A percentile compares a stretch with the other conserved stretches of the same genome.
These are phyloP conservation scores for Gambusia yucatana DNA, from an alignment of 2,797 vertebrate genomes.

Conservation along the genomic window DNA sequence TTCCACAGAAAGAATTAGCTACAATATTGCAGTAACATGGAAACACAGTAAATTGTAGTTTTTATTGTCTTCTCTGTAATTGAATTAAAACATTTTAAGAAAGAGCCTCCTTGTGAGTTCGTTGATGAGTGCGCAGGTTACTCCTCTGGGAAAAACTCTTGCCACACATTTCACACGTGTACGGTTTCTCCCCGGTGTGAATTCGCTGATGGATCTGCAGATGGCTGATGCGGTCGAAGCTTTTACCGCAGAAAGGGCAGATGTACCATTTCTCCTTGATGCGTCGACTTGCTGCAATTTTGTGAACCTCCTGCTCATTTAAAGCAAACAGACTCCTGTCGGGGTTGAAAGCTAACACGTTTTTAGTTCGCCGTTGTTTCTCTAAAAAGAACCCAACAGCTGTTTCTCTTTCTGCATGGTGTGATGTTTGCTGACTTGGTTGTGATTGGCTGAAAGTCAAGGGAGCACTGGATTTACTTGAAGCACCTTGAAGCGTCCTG, in stretches of 20 bases:
- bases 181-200: slow-evolving; percentile 85
- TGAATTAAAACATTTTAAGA: slow-evolving; percentile 49
- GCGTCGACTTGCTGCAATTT: slow-evolving; percentile 33
- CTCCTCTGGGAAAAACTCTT: slow-evolving; percentile 84
- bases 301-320: slow-evolving; percentile 52
- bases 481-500: slow-evolving; percentile 25
- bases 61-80: background rate
- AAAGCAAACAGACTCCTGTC: slow-evolving; percentile 60
- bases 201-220: slow-evolving; percentile 84
- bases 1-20: slow-evolving; percentile 47
- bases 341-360: slow-evolving; percentile 20
- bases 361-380: slow-evolving; percentile 49
- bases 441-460: slow-evolving; percentile 45
- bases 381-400: slow-evolving; percentile 53
- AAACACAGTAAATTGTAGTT: slow-evolving; percentile 28
- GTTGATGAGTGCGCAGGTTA: slow-evolving; percentile 84
- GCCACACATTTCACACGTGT: slow-evolving; percentile 74
- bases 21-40: slow-evolving; percentile 29
- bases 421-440: slow-evolving; percentile 41
- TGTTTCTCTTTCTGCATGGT: slow-evolving; percentile 46
- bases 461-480: slow-evolving; percentile 44
- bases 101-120: slow-evolving; percentile 75
- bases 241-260: slow-evolving; percentile 83
- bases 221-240: slow-evolving; percentile 83
- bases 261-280: slow-evolving; percentile 82